phyloP scores from a whole-genome alignment of 2,797 vertebrate species.

The Takifugu ocellatus region DNA sequence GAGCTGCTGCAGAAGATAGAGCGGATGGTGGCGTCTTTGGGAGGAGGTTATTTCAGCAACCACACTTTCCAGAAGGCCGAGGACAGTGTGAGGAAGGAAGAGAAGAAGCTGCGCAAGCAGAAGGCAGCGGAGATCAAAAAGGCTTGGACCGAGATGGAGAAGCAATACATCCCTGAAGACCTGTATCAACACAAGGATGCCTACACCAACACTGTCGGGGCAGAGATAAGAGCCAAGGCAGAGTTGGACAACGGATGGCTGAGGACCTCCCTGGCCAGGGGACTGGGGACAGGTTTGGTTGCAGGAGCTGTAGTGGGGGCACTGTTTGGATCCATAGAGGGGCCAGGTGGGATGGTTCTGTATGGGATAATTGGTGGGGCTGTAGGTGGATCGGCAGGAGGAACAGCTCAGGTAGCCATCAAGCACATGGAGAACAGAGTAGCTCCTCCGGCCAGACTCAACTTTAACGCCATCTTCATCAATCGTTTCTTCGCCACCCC shows the following conservation, averaged over 20 bases:
- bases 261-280: conserved; percentile 65
- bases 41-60: conserved; percentile 62
- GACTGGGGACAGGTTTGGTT: conserved; percentile 61
- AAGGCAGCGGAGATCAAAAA: conserved; percentile 55
- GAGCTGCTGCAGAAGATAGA: conserved; percentile 73
- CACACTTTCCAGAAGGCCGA: conserved; percentile 69
- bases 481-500: conserved; percentile 70
- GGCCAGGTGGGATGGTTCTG: conserved; percentile 68
- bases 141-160: conserved; percentile 59
- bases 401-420: conserved; percentile 73
- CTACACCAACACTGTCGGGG: conserved; percentile 40
- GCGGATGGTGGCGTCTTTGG: conserved; percentile 58
- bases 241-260: conserved; percentile 74
- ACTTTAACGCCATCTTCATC: conserved; percentile 77
- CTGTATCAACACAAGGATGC: conserved; percentile 56
- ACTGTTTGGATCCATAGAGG: conserved; percentile 68
- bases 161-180: conserved; percentile 59
- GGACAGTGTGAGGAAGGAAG: conserved; percentile 65
- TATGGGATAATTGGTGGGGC: conserved; percentile 70
- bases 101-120: conserved; percentile 63
- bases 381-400: conserved; percentile 69
- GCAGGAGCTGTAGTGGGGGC: conserved; percentile 69
- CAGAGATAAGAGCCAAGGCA: conserved; percentile 65
- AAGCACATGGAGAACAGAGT: conserved; percentile 71
- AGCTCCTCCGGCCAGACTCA: conserved; percentile 58